Conservation (phyloP, 2,888 invertebrate genomes). For the Tetragnatha montana region DNA sequence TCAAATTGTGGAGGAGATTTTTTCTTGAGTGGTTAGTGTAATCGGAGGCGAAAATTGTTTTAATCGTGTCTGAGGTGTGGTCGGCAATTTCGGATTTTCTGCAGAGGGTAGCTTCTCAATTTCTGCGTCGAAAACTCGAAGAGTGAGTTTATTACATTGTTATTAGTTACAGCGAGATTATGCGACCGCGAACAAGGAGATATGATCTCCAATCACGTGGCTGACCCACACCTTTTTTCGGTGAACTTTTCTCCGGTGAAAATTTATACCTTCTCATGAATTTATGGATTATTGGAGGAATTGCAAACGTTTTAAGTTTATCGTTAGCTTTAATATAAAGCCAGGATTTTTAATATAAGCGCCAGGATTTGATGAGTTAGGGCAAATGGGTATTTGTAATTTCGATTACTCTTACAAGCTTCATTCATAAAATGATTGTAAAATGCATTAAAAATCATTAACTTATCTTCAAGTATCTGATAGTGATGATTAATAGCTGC, state of each 20-base stretch:
- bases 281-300: neutral
- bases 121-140: conserved; percentile 32
- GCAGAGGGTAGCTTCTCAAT: conserved; percentile 39
- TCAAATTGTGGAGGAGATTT: conserved; percentile 36
- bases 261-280: neutral
- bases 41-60: conserved; percentile 66
- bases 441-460: no score
- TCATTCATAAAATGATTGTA: no score
- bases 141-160: conserved; percentile 50
- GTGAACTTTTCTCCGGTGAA: neutral
- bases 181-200: neutral
- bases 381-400: neutral
- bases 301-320: neutral
- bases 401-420: no score
- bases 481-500: no score
- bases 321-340: neutral
- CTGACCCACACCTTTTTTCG: conserved; percentile 2
- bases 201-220: neutral
- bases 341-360: no score
- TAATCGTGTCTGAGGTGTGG: conserved; percentile 59
- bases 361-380: neutral
- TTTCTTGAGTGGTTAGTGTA: conserved; percentile 6
- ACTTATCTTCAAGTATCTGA: no score
- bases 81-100: conserved; percentile 34
- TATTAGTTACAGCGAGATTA: conserved; percentile 41